These are phyloP conservation scores for Eulemur macaco DNA, from an alignment of 2,113 vertebrate genomes.

Conservation along the genomic window DNA sequence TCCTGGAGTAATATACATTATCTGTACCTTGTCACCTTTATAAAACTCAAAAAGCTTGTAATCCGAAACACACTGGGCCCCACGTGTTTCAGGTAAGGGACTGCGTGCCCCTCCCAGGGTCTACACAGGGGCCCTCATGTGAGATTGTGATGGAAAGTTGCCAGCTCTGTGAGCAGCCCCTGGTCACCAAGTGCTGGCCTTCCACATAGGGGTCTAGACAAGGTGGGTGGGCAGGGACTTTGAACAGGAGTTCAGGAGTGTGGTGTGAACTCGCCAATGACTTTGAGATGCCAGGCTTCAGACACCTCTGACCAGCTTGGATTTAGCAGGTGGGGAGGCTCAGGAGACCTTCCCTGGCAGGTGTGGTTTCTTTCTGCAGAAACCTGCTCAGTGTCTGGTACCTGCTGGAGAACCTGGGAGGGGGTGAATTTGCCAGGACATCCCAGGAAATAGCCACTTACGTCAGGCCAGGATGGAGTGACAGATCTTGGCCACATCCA, in stretches of 20 bases:
- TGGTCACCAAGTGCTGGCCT: neutral
- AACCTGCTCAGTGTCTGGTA: neutral
- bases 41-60: neutral
- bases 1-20: neutral
- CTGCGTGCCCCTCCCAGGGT: neutral
- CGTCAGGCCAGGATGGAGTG: neutral
- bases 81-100: neutral
- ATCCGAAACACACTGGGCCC: neutral
- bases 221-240: neutral
- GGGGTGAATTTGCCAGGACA: neutral
- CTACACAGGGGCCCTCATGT: neutral
- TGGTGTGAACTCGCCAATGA: neutral
- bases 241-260: neutral
- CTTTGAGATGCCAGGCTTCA: neutral
- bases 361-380: neutral
- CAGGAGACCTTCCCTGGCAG: neutral
- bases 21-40: neutral
- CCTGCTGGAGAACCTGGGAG: neutral
- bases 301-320: neutral
- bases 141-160: neutral
- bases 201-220: neutral
- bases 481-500: neutral
- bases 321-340: neutral
- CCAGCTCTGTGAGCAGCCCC: accelerated
- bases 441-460: neutral